Evolutionary conservation across 2,797 vertebrate genomes (phyloP).

Genomic region (Cottoperca gobio): DNA sequence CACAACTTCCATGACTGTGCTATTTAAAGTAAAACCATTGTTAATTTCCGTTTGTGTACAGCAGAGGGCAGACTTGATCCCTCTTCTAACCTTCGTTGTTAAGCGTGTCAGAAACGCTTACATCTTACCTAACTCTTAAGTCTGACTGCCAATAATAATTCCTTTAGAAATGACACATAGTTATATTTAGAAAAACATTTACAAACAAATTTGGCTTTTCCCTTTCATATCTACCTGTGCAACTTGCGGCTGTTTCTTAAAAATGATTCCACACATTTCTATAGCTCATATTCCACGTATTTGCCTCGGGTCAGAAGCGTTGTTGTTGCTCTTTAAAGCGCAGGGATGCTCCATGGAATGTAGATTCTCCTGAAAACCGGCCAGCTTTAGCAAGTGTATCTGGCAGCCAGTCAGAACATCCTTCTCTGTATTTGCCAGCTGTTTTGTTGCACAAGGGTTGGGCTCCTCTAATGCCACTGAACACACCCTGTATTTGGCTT

Average conservation of each 20-base stretch:
- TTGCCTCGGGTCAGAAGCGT: not conserved
- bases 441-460: constrained; percentile 48
- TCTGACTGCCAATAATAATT: not conserved
- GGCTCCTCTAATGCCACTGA: not conserved
- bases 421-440: constrained; percentile 32
- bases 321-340: constrained; percentile 8
- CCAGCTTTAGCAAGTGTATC: constrained; percentile 33
- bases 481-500: constrained; percentile 12
- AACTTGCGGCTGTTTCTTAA: not conserved
- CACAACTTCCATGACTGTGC: not conserved
- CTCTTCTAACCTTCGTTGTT: not conserved
- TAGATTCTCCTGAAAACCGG: constrained; percentile 54
- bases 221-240: not conserved
- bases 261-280: not conserved
- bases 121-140: not conserved
- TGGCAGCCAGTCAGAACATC: constrained; percentile 36
- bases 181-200: not conserved
- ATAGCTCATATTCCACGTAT: not conserved
- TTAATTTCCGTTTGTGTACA: constrained; percentile 36
- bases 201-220: not conserved
- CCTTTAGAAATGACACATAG: constrained; percentile 1
- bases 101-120: not conserved
- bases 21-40: not conserved
- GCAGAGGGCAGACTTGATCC: constrained; percentile 62
- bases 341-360: constrained; percentile 56